Evolutionary conservation across 1,140 invertebrate genomes (phyloP).

Genomic region (Drosophila bifasciata): DNA sequence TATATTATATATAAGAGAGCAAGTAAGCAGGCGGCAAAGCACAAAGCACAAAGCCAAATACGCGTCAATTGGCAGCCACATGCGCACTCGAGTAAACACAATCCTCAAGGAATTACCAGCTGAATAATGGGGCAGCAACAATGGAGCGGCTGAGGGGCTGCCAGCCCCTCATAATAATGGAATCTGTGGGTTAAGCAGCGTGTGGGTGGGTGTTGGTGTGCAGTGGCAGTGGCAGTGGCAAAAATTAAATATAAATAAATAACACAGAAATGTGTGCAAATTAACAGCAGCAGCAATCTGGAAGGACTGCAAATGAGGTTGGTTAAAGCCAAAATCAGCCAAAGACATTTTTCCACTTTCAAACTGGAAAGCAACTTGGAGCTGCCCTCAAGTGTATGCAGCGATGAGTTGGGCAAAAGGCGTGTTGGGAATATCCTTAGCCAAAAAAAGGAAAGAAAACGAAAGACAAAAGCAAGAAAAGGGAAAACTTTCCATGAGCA

Average conservation of each 20-base stretch:
- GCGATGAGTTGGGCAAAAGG: slow-evolving; percentile 66
- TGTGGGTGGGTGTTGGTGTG: too few species aligned
- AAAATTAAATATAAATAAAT: slow-evolving; percentile 76
- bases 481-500: slow-evolving; percentile 13
- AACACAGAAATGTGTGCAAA: slow-evolving; percentile 57
- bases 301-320: slow-evolving; percentile 32
- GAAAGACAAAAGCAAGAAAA: slow-evolving; percentile 17
- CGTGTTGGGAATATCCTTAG: slow-evolving; percentile 56
- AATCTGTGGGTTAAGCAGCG: slow-evolving; percentile 18
- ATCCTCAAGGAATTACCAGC: slow-evolving; percentile 80
- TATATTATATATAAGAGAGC: slow-evolving; percentile 59
- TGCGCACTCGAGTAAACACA: slow-evolving; percentile 78
- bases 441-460: slow-evolving; percentile 31
- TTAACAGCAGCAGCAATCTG: slow-evolving; percentile 60
- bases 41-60: slow-evolving; percentile 76
- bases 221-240: slow-evolving; percentile 1
- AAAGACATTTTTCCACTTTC: slow-evolving; percentile 43
- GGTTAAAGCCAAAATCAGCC: background rate
- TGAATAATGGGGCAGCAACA: slow-evolving; percentile 63
- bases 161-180: slow-evolving; percentile 75
- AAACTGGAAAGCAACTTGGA: slow-evolving; percentile 36
- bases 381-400: slow-evolving; percentile 60
- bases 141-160: too few species aligned
- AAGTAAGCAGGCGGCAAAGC: slow-evolving; percentile 23
- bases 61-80: slow-evolving; percentile 82